Evolutionary conservation across 2,113 vertebrate genomes (phyloP).

Genomic region (Tauraco erythrolophus): DNA sequence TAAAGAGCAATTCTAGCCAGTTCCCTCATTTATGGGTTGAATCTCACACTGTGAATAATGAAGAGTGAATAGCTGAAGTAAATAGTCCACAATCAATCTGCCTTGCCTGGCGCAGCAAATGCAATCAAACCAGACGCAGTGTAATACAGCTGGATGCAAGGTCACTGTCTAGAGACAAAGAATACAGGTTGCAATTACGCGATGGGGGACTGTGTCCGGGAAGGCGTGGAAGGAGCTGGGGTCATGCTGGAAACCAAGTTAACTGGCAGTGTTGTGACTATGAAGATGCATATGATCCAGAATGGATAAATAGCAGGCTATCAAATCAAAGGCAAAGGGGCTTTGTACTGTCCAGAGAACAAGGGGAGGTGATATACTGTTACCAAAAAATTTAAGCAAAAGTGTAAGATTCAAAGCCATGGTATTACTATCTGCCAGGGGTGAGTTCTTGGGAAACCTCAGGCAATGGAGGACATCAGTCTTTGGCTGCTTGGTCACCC

Average conservation of each 20-base stretch:
- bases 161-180: not conserved
- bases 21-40: conserved; percentile 42
- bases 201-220: not conserved
- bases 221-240: not conserved
- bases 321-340: not conserved
- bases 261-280: rapidly evolving
- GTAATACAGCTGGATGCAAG: not conserved
- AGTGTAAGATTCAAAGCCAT: not conserved
- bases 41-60: conserved; percentile 61
- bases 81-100: conserved; percentile 40
- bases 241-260: not conserved
- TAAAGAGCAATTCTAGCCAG: conserved; percentile 26
- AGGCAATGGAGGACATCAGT: not conserved
- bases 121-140: not conserved
- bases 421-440: not conserved
- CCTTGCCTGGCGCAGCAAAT: not conserved
- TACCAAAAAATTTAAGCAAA: not conserved
- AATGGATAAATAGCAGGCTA: not conserved
- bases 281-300: not conserved
- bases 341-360: not conserved
- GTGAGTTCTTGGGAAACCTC: not conserved
- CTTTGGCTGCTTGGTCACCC: not conserved
- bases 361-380: not conserved
- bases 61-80: conserved; percentile 43
- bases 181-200: not conserved